Evolutionary conservation across 2,888 invertebrate species (phyloP).

Genomic region (Atethmia centrago): DNA sequence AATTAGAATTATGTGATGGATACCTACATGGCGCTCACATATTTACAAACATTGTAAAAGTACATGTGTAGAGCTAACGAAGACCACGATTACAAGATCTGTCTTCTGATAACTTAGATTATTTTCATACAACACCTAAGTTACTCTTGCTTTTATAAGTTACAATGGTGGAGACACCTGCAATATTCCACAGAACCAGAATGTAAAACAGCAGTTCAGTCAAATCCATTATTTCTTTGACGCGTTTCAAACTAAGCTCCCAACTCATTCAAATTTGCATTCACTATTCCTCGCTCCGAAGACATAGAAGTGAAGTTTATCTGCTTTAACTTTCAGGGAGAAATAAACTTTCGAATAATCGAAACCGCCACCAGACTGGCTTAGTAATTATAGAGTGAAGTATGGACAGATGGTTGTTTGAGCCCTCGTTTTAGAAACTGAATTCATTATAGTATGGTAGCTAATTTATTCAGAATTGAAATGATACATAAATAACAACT

Average conservation of each 20-base stretch:
- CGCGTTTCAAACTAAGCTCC: slow-evolving; percentile 52
- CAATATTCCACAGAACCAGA: slow-evolving; percentile 5
- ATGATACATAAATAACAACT: neutral
- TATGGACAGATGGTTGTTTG: slow-evolving; percentile 5
- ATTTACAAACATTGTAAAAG: too few species aligned
- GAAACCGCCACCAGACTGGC: slow-evolving; percentile 42
- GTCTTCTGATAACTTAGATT: too few species aligned
- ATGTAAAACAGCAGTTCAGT: slow-evolving; percentile 50
- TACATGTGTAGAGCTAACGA: too few species aligned
- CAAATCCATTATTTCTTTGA: slow-evolving; percentile 57
- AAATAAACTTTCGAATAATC: slow-evolving; percentile 57
- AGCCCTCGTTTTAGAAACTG: neutral
- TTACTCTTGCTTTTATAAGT: too few species aligned
- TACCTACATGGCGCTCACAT: too few species aligned
- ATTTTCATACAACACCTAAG: too few species aligned
- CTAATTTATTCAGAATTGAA: neutral
- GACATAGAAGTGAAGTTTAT: slow-evolving; percentile 47
- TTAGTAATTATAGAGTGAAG: slow-evolving; percentile 27
- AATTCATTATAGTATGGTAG: neutral
- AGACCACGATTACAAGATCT: too few species aligned
- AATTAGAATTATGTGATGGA: too few species aligned
- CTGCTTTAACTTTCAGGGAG: slow-evolving; percentile 46
- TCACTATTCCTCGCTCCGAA: slow-evolving; percentile 50
- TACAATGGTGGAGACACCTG: neutral
- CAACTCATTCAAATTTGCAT: slow-evolving; percentile 61